These are phyloP conservation scores for Chrysolina haemoptera DNA, from an alignment of 2,888 invertebrate genomes.

Conservation along the genomic window DNA sequence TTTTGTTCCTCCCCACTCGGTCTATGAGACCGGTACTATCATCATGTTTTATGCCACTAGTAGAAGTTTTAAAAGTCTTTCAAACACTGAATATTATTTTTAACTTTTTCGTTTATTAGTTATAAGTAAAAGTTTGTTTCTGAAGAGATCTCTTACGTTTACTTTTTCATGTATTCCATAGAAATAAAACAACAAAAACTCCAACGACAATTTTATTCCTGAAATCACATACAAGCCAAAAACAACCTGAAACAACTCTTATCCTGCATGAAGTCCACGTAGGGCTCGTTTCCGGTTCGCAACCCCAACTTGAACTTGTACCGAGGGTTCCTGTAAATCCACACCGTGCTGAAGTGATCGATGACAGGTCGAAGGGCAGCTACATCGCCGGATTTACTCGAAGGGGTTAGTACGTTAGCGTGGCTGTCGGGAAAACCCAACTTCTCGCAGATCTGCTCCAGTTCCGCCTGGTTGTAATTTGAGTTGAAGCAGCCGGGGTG, in stretches of 20 bases:
- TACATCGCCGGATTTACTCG: slow-evolving; percentile 41
- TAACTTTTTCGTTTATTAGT: no score
- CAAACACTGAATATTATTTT: no score
- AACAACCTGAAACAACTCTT: slow-evolving; percentile 62
- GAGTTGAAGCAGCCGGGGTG: slow-evolving; percentile 78
- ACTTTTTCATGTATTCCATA: no score
- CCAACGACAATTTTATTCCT: slow-evolving; percentile 16
- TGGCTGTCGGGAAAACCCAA: slow-evolving; percentile 76
- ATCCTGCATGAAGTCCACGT: slow-evolving; percentile 61
- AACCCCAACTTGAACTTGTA: slow-evolving; percentile 57
- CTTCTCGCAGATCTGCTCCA: slow-evolving; percentile 76
- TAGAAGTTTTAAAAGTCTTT: no score
- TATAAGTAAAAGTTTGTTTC: no score
- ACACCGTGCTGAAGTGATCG: slow-evolving; percentile 62
- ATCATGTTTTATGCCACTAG: no score
- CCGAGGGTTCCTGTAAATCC: slow-evolving; percentile 57
- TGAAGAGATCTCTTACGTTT: no score
- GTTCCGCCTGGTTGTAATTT: slow-evolving; percentile 72
- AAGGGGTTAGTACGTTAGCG: slow-evolving; percentile 63
- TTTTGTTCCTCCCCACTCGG: no score
- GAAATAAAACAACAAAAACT: neutral
- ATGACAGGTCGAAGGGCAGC: slow-evolving; percentile 51
- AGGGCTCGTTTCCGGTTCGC: slow-evolving; percentile 62
- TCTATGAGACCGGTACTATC: no score
- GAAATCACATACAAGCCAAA: slow-evolving; percentile 60